Base-by-base conservation (phyloP, 2,797 vertebrate species). In the Podarcis lilfordi region DNA sequence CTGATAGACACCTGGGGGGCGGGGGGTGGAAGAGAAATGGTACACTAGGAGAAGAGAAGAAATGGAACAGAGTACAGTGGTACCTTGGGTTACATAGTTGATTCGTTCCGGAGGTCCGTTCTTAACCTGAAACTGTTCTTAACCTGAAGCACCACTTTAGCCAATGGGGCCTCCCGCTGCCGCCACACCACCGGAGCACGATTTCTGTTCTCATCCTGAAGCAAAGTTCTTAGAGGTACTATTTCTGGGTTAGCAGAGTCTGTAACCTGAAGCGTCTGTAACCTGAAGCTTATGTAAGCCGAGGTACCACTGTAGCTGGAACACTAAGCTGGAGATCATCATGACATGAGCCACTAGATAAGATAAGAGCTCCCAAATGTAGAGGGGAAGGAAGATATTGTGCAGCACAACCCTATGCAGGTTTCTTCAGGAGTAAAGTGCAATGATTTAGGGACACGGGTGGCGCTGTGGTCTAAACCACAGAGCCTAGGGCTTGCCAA, bases 21-120 rank as follows among this genome's bases (percentile, higher is more conserved):
- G 1, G 50, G 3, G 8, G 68, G 25, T 11, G 27, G 68, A 29
- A 29, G 68, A 71, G 69, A n/a, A 71, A 10, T n/a, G 0, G 10
- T 6, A n/a, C 32, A 71, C 29, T n/a, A n/a, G 10, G 69, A 32
- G n/a, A 29, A 1, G 69, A 71, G 27, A 13, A n/a, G 27, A 29
- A 71, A 32, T 11, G 11, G 69, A 71, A 71, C n/a, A n/a, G 27
- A n/a, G 29, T n/a, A 43, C 43, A 43, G 43, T 43, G 43, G 43
- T 43, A 43, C 43, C 43, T 8, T 0, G 0, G 8, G 43, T 43
- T 43, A 8, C 43, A 1, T 8, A 43, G 0, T 43, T 43, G 0
- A 43, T 43, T 43, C 43, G 8, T 43, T 8, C 43, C 8, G 1
- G 43, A 43, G 43, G 8, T 43, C 43, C 43, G 43, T 43, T 43